Conservation (phyloP, 2,797 vertebrate genomes). For the Dromococcyx pavoninus region DNA sequence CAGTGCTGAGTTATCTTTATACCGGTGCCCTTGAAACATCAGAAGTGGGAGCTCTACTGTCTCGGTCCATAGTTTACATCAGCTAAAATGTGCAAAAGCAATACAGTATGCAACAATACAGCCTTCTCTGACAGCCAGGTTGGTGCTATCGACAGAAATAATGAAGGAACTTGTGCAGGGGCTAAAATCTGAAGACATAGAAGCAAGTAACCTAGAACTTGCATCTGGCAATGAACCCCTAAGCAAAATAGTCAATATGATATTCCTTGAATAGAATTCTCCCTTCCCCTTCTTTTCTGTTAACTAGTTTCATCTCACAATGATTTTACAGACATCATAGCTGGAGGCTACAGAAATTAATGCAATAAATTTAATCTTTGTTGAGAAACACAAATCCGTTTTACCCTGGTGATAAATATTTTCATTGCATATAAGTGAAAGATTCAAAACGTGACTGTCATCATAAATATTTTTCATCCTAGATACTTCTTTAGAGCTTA, state of each 20-base stretch:
- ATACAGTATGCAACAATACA: background rate
- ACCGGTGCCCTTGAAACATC: background rate
- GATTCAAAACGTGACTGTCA: constrained; percentile 46
- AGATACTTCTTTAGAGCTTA: constrained; percentile 52
- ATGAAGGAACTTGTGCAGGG: background rate
- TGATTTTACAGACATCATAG: background rate
- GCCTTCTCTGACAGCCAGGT: background rate
- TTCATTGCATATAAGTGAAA: background rate
- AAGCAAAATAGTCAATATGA: background rate
- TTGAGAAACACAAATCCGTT: background rate
- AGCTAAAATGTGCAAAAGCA: background rate
- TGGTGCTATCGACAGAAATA: background rate
- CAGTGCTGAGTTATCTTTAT: background rate
- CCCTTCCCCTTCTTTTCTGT: background rate
- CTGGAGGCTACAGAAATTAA: background rate
- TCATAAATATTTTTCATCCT: constrained; percentile 9
- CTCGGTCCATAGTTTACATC: background rate
- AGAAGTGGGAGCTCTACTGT: background rate
- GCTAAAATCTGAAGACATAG: background rate
- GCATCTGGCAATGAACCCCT: background rate
- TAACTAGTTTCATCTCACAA: constrained; percentile 25
- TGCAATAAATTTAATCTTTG: background rate
- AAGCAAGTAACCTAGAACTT: background rate
- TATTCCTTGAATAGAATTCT: background rate
- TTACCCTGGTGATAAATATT: background rate